phyloP scores from a whole-genome alignment of 2,797 vertebrate species.

The Microhierax caerulescens region DNA sequence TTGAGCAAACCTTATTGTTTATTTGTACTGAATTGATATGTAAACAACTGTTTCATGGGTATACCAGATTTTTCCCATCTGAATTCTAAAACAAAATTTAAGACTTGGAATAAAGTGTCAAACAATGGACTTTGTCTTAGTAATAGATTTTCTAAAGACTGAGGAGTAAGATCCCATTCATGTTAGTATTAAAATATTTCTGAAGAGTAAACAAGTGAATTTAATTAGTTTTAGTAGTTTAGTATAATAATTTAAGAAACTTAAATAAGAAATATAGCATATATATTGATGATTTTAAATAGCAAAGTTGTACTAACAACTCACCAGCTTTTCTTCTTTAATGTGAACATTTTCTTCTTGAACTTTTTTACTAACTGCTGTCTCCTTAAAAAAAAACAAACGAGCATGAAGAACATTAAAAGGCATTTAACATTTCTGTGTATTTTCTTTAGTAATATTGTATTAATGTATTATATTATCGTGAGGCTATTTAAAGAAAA shows the following conservation, averaged over 20 bases:
- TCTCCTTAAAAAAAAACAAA: slow-evolving; percentile 82
- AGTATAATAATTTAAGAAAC: background rate
- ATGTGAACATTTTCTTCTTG: slow-evolving; percentile 76
- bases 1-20: background rate
- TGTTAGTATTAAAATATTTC: background rate
- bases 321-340: slow-evolving; percentile 87
- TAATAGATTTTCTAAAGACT: background rate
- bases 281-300: background rate
- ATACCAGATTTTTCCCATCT: background rate
- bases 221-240: background rate
- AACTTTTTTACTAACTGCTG: slow-evolving; percentile 83
- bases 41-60: background rate
- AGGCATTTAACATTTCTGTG: background rate
- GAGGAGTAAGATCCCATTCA: background rate
- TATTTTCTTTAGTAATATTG: background rate
- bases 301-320: background rate
- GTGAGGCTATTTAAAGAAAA: background rate
- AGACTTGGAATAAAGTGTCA: background rate
- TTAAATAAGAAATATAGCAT: background rate
- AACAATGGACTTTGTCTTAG: background rate
- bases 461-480: background rate
- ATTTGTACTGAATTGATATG: background rate
- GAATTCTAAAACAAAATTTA: background rate
- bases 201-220: background rate
- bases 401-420: background rate